Evolutionary conservation across 2,113 vertebrate genomes (phyloP).

Genomic region (Coptodon bakossiorum): DNA sequence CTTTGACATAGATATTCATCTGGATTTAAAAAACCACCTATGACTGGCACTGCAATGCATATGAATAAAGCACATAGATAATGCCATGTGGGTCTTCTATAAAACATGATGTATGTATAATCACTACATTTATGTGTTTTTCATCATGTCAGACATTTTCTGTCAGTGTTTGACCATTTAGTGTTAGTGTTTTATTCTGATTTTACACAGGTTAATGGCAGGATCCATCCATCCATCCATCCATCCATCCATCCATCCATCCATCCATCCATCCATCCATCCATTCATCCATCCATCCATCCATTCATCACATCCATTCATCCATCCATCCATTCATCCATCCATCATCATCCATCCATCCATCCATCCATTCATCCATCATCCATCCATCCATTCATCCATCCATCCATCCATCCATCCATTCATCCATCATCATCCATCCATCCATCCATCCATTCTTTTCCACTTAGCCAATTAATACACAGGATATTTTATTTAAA

Average conservation of each 20-base stretch:
- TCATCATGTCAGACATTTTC: neutral
- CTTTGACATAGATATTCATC: neutral
- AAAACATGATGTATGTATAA: neutral
- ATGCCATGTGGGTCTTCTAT: neutral
- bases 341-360: neutral
- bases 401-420: too few species aligned
- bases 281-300: neutral
- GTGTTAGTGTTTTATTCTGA: neutral
- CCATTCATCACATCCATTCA: neutral
- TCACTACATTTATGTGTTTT: neutral
- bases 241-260: too few species aligned
- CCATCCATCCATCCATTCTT: neutral
- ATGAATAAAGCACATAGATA: neutral
- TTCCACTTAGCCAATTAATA: neutral
- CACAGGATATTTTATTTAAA: neutral
- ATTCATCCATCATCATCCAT: too few species aligned
- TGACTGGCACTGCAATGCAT: neutral
- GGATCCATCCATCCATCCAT: too few species aligned
- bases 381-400: too few species aligned
- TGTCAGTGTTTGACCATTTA: neutral
- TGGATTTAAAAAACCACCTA: neutral
- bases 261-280: too few species aligned
- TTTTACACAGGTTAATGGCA: neutral
- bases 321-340: neutral
- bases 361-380: too few species aligned